phyloP scores from a whole-genome alignment of 2,797 vertebrate species.

The Eupleurogrammus muticus region DNA sequence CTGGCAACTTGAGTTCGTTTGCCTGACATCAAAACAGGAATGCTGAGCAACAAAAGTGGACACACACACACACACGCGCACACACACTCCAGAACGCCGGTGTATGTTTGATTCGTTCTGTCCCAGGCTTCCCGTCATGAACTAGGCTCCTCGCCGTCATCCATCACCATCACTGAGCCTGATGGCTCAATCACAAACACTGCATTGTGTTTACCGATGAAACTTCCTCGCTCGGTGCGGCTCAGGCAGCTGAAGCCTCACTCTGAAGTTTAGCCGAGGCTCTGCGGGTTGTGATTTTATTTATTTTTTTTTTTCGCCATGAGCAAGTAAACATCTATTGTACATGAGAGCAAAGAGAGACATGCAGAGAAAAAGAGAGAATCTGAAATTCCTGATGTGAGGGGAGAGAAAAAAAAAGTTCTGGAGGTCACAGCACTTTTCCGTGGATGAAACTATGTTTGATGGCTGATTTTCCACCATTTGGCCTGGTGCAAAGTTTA shows the following conservation, averaged over 20 bases:
- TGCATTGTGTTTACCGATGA: constrained; percentile 45
- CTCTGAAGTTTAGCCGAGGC: constrained; percentile 46
- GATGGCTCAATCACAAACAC: constrained; percentile 41
- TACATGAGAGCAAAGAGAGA: constrained; percentile 18
- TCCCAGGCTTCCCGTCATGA: constrained; percentile 41
- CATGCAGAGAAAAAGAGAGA: constrained; percentile 33
- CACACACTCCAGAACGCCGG: constrained; percentile 7
- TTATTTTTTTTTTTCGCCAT: not conserved
- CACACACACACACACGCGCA: constrained; percentile 31
- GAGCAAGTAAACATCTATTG: constrained; percentile 46
- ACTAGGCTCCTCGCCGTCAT: constrained; percentile 51
- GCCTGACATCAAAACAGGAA: constrained; percentile 56
- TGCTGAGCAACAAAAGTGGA: constrained; percentile 44
- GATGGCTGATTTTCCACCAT: constrained; percentile 3
- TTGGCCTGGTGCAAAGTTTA: constrained; percentile 11
- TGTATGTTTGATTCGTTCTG: constrained; percentile 40
- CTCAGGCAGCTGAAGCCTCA: constrained; percentile 19
- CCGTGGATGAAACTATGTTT: constrained; percentile 9
- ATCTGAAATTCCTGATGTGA: constrained; percentile 38
- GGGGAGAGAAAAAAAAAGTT: constrained; percentile 39
- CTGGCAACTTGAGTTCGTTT: constrained; percentile 63
- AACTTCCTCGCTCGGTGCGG: constrained; percentile 22
- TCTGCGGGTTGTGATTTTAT: constrained; percentile 31
- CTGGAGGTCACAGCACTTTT: constrained; percentile 39
- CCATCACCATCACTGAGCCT: constrained; percentile 41